Evolutionary conservation across 92 coral and sea anemone species (phyloP).

Genomic region (Phenganax marumi): DNA sequence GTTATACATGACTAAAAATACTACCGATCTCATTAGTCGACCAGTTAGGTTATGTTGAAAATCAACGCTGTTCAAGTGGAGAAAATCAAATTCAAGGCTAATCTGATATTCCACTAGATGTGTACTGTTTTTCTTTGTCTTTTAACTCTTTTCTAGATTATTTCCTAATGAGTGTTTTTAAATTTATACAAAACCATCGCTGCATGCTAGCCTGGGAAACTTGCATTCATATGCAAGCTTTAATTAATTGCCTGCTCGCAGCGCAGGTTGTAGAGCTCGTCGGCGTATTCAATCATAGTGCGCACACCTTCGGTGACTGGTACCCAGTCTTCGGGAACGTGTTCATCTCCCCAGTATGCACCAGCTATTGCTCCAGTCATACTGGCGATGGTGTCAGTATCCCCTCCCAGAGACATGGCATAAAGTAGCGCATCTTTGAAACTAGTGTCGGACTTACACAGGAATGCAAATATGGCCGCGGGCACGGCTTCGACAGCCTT

Average conservation of each 20-base stretch:
- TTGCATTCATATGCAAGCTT: neutral
- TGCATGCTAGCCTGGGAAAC: too few relatives aligned
- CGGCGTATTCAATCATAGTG: slow-evolving; percentile 75
- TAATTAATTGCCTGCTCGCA: neutral
- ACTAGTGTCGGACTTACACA: slow-evolving; percentile 67
- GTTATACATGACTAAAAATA: too few relatives aligned
- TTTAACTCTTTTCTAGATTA: too few relatives aligned
- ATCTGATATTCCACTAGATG: too few relatives aligned
- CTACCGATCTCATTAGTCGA: too few relatives aligned
- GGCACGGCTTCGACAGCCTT: slow-evolving; percentile 93
- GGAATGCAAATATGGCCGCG: slow-evolving; percentile 90
- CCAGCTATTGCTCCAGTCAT: slow-evolving; percentile 98
- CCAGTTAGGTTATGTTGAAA: too few relatives aligned
- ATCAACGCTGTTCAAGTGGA: too few relatives aligned
- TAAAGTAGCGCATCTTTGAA: slow-evolving; percentile 71
- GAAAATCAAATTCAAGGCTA: too few relatives aligned
- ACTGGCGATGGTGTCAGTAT: slow-evolving; percentile 95
- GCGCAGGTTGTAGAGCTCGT: slow-evolving; percentile 65
- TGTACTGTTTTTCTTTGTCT: too few relatives aligned
- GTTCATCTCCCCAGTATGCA: slow-evolving; percentile 82
- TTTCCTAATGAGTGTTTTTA: too few relatives aligned
- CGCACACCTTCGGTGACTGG: slow-evolving; percentile 77
- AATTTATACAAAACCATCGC: too few relatives aligned
- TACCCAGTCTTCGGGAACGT: slow-evolving; percentile 71
- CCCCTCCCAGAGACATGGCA: slow-evolving; percentile 97